These are phyloP conservation scores for Genyomyrus donnyi DNA, from an alignment of 2,113 vertebrate genomes.

Conservation along the genomic window DNA sequence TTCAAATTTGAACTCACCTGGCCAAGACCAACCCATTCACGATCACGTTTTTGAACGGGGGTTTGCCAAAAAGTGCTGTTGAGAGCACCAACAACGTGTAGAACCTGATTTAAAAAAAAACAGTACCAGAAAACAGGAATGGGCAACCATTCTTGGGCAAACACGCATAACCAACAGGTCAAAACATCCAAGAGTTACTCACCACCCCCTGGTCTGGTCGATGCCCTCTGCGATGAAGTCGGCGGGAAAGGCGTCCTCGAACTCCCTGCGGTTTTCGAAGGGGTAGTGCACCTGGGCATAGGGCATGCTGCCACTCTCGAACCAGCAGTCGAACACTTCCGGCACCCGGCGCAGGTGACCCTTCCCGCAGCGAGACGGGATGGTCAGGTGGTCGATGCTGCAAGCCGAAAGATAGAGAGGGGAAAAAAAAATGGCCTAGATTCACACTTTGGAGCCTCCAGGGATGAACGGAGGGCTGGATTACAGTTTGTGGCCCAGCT, in stretches of 20 bases:
- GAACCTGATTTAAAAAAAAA: conserved; percentile 67
- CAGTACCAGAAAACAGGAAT: neutral
- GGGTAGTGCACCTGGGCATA: conserved; percentile 94
- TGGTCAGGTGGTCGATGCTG: conserved; percentile 76
- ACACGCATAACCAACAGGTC: neutral
- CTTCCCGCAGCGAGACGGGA: conserved; percentile 80
- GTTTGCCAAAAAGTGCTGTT: conserved; percentile 88
- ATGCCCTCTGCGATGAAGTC: conserved; percentile 98
- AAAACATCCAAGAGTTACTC: conserved; percentile 18
- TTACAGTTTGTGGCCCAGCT: conserved; percentile 3
- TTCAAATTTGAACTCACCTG: conserved; percentile 61
- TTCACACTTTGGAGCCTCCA: neutral
- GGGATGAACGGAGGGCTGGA: neutral
- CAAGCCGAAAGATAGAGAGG: neutral
- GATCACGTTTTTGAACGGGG: conserved; percentile 95
- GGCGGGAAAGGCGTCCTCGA: conserved; percentile 89
- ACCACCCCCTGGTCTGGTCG: conserved; percentile 96
- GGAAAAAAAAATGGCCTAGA: neutral
- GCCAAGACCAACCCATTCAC: conserved; percentile 91
- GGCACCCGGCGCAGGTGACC: conserved; percentile 67
- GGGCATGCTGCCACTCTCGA: conserved; percentile 97
- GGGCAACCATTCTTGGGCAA: neutral
- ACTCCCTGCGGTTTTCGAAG: conserved; percentile 81
- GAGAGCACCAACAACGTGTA: conserved; percentile 91
- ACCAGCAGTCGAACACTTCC: conserved; percentile 98